phyloP scores from a whole-genome alignment of 2,113 vertebrate genomes.

The Heloderma charlesbogerti region DNA sequence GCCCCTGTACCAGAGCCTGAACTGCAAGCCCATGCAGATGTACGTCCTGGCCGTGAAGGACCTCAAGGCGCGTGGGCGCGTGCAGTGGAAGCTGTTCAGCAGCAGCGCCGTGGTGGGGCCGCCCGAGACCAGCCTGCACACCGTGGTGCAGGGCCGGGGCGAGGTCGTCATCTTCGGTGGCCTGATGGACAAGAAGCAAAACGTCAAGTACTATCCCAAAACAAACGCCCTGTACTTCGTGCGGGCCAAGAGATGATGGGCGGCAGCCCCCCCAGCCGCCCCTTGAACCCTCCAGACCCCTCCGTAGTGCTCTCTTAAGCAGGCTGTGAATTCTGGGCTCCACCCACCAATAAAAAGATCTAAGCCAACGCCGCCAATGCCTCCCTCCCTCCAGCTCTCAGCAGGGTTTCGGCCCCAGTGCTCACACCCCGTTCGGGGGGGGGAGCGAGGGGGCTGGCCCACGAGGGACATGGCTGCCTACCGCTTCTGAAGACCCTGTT shows the following conservation, averaged over 20 bases:
- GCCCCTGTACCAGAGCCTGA: slow-evolving; percentile 97
- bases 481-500: no score
- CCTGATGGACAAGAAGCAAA: slow-evolving; percentile 99
- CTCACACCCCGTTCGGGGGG: background rate
- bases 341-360: slow-evolving; percentile 62
- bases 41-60: slow-evolving; percentile 94
- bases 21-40: slow-evolving; percentile 99
- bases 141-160: slow-evolving; percentile 94
- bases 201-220: slow-evolving; percentile 99
- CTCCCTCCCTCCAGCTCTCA: slow-evolving; percentile 49
- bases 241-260: slow-evolving; percentile 95
- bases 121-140: slow-evolving; percentile 97
- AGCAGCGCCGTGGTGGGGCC: slow-evolving; percentile 91
- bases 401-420: background rate
- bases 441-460: background rate
- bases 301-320: slow-evolving; percentile 5
- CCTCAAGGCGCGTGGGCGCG: slow-evolving; percentile 83
- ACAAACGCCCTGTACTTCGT: slow-evolving; percentile 99
- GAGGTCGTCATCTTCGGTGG: slow-evolving; percentile 98
- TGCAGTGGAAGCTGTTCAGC: slow-evolving; percentile 93
- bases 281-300: background rate
- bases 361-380: slow-evolving; percentile 49
- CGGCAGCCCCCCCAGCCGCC: slow-evolving; percentile 27
- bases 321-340: slow-evolving; percentile 72
- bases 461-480: no score